A percentile compares a stretch with the other conserved stretches of the same genome.
Evolutionary conservation across 2,113 vertebrate species (phyloP).

Genomic region (Rhabdornis inornatus): DNA sequence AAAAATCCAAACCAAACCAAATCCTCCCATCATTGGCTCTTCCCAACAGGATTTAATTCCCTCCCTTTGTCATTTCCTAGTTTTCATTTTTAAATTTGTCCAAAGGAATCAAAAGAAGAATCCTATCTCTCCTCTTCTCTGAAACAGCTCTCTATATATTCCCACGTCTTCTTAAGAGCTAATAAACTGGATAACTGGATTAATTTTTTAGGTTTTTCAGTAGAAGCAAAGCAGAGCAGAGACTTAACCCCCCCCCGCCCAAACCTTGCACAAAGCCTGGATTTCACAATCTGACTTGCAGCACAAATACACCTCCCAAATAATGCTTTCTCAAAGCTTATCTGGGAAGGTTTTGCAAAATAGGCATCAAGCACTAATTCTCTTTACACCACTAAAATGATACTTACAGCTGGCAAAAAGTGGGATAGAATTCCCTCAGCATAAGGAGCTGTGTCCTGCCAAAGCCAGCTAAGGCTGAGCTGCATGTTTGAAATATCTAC

Average conservation of each 20-base stretch:
- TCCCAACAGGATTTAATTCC: background rate
- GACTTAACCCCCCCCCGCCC: fast-evolving
- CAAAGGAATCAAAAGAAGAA: background rate
- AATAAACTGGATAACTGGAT: background rate
- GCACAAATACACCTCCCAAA: background rate
- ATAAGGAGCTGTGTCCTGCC: background rate
- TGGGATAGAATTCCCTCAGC: background rate
- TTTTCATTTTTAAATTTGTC: background rate
- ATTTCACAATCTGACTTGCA: background rate
- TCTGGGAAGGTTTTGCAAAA: background rate
- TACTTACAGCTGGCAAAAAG: background rate
- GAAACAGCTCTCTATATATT: background rate
- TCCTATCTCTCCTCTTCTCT: background rate
- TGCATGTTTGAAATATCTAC: background rate
- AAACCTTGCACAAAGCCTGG: background rate
- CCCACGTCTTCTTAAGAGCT: background rate
- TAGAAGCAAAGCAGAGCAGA: background rate
- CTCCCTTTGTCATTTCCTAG: background rate
- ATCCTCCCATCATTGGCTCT: background rate
- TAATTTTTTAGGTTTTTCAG: background rate
- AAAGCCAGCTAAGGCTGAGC: background rate
- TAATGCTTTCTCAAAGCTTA: background rate
- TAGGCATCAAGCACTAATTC: background rate
- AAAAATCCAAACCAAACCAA: background rate
- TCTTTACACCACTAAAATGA: background rate